These are phyloP conservation scores for Butorides virescens DNA, from an alignment of 2,113 vertebrate species.

Conservation along the genomic window DNA sequence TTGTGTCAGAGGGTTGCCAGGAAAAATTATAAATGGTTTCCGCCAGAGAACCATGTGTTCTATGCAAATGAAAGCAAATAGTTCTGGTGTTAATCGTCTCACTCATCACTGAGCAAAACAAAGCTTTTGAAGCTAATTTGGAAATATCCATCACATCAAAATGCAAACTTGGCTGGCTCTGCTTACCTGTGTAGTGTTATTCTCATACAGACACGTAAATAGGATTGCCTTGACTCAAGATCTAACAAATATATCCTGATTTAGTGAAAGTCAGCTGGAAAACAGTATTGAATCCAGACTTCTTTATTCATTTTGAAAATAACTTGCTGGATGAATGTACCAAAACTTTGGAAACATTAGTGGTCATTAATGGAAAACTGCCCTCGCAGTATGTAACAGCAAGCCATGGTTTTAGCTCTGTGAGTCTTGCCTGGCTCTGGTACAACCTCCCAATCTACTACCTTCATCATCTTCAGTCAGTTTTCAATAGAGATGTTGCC, in stretches of 20 bases:
- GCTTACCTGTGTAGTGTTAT: neutral
- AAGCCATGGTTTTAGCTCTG: neutral
- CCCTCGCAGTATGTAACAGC: neutral
- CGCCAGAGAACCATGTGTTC: neutral
- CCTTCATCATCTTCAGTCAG: neutral
- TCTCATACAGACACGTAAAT: neutral
- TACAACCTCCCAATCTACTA: neutral
- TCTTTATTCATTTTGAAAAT: neutral
- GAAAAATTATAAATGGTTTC: neutral
- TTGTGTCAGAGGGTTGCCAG: neutral
- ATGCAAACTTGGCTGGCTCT: neutral
- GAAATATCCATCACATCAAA: neutral
- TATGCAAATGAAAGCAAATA: slow-evolving; percentile 7
- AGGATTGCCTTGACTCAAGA: neutral
- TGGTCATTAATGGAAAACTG: neutral
- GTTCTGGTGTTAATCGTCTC: slow-evolving; percentile 9
- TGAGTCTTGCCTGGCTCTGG: neutral
- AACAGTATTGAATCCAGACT: neutral
- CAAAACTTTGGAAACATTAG: neutral
- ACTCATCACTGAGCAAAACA: neutral
- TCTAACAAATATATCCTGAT: neutral
- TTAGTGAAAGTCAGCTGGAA: neutral
- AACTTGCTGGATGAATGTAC: neutral
- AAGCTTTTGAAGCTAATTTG: slow-evolving; percentile 11
- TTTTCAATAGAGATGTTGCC: neutral